Base-by-base conservation (phyloP, 2,888 invertebrate genomes). In the Gerosis bhagava region DNA sequence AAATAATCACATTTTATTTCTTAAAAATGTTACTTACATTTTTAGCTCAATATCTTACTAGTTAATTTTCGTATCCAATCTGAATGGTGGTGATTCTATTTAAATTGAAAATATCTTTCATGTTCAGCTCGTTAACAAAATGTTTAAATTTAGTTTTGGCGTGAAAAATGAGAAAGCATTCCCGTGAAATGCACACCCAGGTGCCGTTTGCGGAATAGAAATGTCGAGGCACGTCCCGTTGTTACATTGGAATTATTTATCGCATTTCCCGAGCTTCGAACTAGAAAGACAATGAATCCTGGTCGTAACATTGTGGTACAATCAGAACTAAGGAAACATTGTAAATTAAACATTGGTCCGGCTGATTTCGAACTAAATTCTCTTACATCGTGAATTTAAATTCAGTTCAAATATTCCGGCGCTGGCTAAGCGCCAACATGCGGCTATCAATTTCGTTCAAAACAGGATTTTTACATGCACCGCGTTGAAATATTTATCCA, bases 391-490 rank as follows among this genome's bases (percentile, higher is more conserved):
- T 76, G 71, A 80, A 77, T 83, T 77, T 83, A 82, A 83, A 83
- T 74, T 68, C 67, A 72, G 62, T 65, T 62, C 70, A 73, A 78
- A 79, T 71, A 77, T 59, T 73, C 67, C 63, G 49, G 54, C 44
- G 10, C 63, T 86, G 86, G 86, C 82, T 41, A 28, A 1, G 15
- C 45, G 80, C 86, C 86, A 84, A 69, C 49, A 39, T 57, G 57
- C 62, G 56, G 39, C 76, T 76, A 81, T 78, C 73, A 78, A 76
- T 81, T 79, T 74, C 79, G 76, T 67, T 77, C 69, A 75, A 77
- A 74, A 65, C 61, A 61, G 67, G 66, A 70, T 71, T 77, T 72
- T 67, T 57, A 59, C 65, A 67, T 74, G 65, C 65, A 71, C 59
- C 61, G 59, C 60, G 57, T 49, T 68, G 60, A 73, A 73, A 62